phyloP scores from a whole-genome alignment of 2,888 invertebrate species.

The Metacarcinus magister region DNA sequence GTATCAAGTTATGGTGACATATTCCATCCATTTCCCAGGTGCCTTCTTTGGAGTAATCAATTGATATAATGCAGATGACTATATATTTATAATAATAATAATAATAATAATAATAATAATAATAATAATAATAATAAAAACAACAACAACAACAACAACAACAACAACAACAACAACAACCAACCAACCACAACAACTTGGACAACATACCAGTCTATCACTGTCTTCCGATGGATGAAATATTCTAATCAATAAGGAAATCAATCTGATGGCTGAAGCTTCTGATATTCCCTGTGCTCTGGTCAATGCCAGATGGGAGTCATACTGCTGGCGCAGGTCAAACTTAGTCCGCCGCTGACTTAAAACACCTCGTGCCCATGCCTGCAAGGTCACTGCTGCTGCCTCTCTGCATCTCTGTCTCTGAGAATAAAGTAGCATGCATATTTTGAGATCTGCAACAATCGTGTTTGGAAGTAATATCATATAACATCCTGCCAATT shows the following conservation, averaged over 20 bases:
- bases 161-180: too few species aligned
- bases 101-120: background rate
- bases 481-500: background rate
- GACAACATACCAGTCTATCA: constrained; percentile 79
- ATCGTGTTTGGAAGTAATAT: background rate
- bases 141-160: background rate
- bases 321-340: constrained; percentile 69
- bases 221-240: constrained; percentile 76
- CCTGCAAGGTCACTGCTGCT: constrained; percentile 80
- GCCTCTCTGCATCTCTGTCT: constrained; percentile 77
- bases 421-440: constrained; percentile 54
- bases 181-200: too few species aligned
- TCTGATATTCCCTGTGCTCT: constrained; percentile 72
- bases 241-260: constrained; percentile 76
- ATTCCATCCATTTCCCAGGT: too few species aligned
- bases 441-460: background rate
- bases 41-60: too few species aligned
- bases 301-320: constrained; percentile 55
- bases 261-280: constrained; percentile 68
- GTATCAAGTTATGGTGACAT: too few species aligned
- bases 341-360: constrained; percentile 72
- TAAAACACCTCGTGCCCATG: constrained; percentile 76
- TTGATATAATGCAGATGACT: too few species aligned
- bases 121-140: background rate
- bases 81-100: background rate